Evolutionary conservation across 2,797 vertebrate genomes (phyloP), one percentile per base, ranked within the genome.

Genomic region (Alectoris magna): DNA sequence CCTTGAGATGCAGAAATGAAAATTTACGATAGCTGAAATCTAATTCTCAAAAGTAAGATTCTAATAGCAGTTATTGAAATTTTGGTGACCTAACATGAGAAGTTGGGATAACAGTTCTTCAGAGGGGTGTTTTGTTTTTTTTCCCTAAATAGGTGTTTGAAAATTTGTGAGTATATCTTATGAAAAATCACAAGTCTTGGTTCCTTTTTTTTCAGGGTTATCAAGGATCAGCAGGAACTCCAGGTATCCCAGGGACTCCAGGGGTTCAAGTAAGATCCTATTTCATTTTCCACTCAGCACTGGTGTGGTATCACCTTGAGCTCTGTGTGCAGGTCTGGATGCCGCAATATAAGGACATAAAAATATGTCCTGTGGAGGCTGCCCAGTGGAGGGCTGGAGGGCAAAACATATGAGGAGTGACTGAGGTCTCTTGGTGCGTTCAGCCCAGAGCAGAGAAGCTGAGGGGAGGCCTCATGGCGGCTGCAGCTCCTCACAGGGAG

Each of bases 161-260:
- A 68, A 87, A 78, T 55, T 39, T 76, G 17, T 83, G 17, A 62
- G 29, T 71, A 15, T 31, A 68, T 26, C 18, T 87, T 81, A 41
- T 1, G 10, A 76, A 73, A 78, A 88, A 26, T 75, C 19, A 56
- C 15, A 67, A 63, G 12, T 81, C 68, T 91, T 92, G 18, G 4
- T 91, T 87, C 71, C 76, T 91, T 95, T 93, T 96, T 89, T 64
- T 81, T 97, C 34, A 99, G 99, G 99, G 99, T 48, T 96, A 98
- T 83, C 98, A 98, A 88, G 99, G 99, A 88, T 76, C 95, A 91
- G 95, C 98, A 97, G 99, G 99, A 96, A 98, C 89, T 89, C 95
- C 98, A 86, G 99, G 99, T 46, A 87, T 98, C 77, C 98, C 98
- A 95, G 99, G 99, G 93, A 87, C 97, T 48, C 97, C 98, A 58